Evolutionary conservation across 2,888 invertebrate genomes (phyloP).

Genomic region (Andrena praecox): DNA sequence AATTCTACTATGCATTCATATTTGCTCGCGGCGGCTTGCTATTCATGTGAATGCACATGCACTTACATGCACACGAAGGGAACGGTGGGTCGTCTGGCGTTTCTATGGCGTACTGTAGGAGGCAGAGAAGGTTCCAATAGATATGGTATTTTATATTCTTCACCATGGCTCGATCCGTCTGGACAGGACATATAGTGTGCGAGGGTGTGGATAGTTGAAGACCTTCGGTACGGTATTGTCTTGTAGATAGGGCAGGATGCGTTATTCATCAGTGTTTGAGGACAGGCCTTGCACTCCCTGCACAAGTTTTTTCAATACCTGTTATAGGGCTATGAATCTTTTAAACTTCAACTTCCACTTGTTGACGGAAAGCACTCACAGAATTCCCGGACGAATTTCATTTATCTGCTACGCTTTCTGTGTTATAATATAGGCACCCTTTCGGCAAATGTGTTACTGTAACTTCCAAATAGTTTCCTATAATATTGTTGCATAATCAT

Average conservation of each 20-base stretch:
- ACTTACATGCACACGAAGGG: not conserved
- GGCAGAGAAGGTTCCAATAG: conserved; percentile 48
- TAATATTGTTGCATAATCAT: too few relatives aligned
- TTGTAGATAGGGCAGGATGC: conserved; percentile 68
- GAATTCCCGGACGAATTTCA: conserved; percentile 21
- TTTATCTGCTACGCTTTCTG: not conserved
- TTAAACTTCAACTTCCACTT: conserved; percentile 48
- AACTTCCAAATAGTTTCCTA: not conserved
- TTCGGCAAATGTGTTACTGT: too few relatives aligned
- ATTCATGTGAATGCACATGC: conserved; percentile 37
- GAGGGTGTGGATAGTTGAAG: conserved; percentile 54
- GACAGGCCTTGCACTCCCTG: conserved; percentile 41
- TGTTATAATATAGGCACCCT: not conserved
- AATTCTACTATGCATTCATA: conserved; percentile 10
- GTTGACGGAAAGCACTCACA: conserved; percentile 43
- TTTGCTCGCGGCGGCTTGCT: not conserved
- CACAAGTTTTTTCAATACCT: conserved; percentile 42
- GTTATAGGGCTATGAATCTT: conserved; percentile 45
- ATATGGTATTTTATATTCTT: conserved; percentile 67
- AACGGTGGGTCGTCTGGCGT: conserved; percentile 13
- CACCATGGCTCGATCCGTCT: conserved; percentile 54
- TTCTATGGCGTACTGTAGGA: conserved; percentile 26
- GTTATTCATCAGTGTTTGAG: conserved; percentile 70
- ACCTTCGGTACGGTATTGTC: conserved; percentile 68
- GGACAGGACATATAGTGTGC: conserved; percentile 38